Conservation (phyloP, 2,797 vertebrate genomes). For the Muraenolepis orangiensis region DNA sequence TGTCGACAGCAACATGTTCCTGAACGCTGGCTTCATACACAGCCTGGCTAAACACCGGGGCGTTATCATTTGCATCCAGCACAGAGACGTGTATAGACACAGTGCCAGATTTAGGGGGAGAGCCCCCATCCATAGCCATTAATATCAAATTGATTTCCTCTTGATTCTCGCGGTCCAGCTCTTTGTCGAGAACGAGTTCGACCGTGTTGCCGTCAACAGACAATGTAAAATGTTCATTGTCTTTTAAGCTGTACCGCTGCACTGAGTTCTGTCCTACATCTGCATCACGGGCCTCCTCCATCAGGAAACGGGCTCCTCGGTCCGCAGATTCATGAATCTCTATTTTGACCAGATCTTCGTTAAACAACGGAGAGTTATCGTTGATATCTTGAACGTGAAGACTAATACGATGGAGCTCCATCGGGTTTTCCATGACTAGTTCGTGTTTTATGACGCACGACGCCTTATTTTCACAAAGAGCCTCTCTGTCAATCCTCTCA, state of each 20-base stretch:
- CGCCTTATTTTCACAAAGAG: constrained; percentile 55
- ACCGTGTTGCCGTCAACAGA: constrained; percentile 33
- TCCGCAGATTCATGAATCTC: constrained; percentile 59
- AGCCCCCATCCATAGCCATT: constrained; percentile 61
- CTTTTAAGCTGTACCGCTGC: constrained; percentile 65
- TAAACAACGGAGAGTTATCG: constrained; percentile 76
- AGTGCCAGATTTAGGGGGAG: constrained; percentile 55
- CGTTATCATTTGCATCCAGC: constrained; percentile 68
- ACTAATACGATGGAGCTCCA: constrained; percentile 62
- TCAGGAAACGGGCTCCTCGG: constrained; percentile 50
- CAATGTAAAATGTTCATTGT: constrained; percentile 58
- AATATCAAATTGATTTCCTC: constrained; percentile 37
- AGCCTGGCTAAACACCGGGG: constrained; percentile 42
- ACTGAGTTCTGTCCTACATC: constrained; percentile 66
- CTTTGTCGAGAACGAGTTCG: constrained; percentile 58
- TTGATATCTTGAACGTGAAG: constrained; percentile 77
- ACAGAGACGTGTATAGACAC: constrained; percentile 54
- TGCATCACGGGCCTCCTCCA: constrained; percentile 65
- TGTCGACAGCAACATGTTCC: constrained; percentile 39
- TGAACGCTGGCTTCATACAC: constrained; percentile 53
- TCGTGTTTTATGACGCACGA: constrained; percentile 69
- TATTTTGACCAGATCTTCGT: constrained; percentile 56
- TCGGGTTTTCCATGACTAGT: constrained; percentile 71
- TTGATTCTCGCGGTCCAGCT: constrained; percentile 57
- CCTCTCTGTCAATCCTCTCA: constrained; percentile 68